phyloP scores from a whole-genome alignment of 2,797 vertebrate genomes.

The Gastrophryne carolinensis region DNA sequence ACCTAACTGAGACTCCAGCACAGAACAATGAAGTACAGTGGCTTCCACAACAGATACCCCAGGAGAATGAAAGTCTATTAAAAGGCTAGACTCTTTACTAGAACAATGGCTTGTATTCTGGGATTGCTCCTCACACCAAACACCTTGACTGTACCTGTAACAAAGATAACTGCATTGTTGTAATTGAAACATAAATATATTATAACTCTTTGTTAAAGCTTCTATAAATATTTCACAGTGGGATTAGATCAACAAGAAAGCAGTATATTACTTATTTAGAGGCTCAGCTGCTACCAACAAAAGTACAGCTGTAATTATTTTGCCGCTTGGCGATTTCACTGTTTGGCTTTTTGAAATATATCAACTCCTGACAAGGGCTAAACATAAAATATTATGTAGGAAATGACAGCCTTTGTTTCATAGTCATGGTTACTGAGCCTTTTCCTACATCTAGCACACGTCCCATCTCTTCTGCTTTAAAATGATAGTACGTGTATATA shows the following conservation, averaged over 20 bases:
- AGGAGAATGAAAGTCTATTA: background rate
- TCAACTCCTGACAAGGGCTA: background rate
- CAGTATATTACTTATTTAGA: slow-evolving; percentile 48
- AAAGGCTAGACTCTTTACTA: background rate
- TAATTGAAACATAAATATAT: slow-evolving; percentile 54
- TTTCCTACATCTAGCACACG: background rate
- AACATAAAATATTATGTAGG: slow-evolving; percentile 15
- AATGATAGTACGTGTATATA: background rate
- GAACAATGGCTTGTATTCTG: background rate
- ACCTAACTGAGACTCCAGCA: background rate
- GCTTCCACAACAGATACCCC: background rate
- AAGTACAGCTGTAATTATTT: slow-evolving; percentile 48
- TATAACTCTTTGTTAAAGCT: slow-evolving; percentile 49
- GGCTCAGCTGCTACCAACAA: slow-evolving; percentile 49
- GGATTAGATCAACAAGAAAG: slow-evolving; percentile 53
- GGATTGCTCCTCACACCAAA: slow-evolving; percentile 12
- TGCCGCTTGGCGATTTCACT: slow-evolving; percentile 35
- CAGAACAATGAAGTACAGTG: background rate
- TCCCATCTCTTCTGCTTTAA: background rate
- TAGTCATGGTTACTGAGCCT: slow-evolving; percentile 15
- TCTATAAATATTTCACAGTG: slow-evolving; percentile 51
- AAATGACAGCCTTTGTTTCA: slow-evolving; percentile 24
- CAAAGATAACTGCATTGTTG: slow-evolving; percentile 44
- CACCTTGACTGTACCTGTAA: slow-evolving; percentile 45
- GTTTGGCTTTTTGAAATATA: slow-evolving; percentile 19